Evolutionary conservation across 2,113 vertebrate species (phyloP).

Genomic region (Mirounga angustirostris): DNA sequence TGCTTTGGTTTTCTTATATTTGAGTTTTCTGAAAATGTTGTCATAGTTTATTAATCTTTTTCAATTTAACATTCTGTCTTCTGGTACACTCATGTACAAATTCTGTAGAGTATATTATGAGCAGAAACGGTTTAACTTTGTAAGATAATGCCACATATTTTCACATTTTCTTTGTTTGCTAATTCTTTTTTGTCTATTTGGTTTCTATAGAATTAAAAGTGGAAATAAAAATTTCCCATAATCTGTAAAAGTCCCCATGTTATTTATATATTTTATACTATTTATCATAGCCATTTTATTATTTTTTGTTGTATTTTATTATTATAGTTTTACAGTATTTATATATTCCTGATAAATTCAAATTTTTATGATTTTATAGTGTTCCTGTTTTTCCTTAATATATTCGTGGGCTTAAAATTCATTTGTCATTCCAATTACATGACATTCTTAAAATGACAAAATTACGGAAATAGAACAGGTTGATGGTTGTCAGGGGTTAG

Average conservation of each 20-base stretch:
- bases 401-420: neutral
- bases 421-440: neutral
- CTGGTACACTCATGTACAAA: neutral
- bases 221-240: neutral
- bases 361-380: neutral
- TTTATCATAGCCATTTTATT: neutral
- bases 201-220: neutral
- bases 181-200: neutral
- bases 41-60: neutral
- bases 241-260: neutral
- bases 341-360: neutral
- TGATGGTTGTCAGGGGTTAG: neutral
- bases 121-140: neutral
- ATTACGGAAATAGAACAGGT: neutral
- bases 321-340: neutral
- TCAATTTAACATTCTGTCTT: neutral
- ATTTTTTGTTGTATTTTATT: neutral
- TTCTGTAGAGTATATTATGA: neutral
- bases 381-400: neutral
- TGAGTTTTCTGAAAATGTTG: neutral
- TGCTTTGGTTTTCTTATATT: neutral
- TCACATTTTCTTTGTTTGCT: neutral
- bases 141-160: neutral
- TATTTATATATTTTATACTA: neutral
- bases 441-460: neutral